These are phyloP conservation scores for Gymnoscopelus microlampas DNA, from an alignment of 2,797 vertebrate genomes.

Conservation along the genomic window DNA sequence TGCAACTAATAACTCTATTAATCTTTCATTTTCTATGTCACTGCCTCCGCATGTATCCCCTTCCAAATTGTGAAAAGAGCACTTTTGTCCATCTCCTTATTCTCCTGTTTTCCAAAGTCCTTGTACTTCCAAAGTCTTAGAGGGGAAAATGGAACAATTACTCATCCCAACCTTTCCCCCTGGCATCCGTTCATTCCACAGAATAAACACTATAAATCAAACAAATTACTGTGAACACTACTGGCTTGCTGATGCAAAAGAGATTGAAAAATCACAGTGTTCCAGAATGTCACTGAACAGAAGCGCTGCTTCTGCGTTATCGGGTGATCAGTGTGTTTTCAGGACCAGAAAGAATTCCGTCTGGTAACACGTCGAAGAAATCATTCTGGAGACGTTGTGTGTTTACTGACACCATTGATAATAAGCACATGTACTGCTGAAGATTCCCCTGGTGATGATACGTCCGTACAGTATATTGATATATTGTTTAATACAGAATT, in stretches of 20 bases:
- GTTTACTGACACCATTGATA: conserved; percentile 21
- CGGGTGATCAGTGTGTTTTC: conserved; percentile 12
- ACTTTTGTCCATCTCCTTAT: conserved; percentile 23
- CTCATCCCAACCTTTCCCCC: conserved; percentile 27
- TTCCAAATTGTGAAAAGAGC: not conserved
- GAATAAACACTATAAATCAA: conserved; percentile 61
- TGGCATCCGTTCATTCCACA: conserved; percentile 40
- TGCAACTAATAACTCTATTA: conserved; percentile 8
- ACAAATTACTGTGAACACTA: conserved; percentile 48
- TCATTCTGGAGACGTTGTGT: not conserved
- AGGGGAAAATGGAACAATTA: conserved; percentile 54
- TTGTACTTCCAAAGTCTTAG: not conserved
- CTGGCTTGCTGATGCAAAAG: conserved; percentile 46
- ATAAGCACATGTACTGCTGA: conserved; percentile 5
- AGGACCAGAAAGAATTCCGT: conserved; percentile 13
- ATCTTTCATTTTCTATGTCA: conserved; percentile 11
- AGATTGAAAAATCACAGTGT: conserved; percentile 36
- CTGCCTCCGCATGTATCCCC: not conserved
- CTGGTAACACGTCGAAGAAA: conserved; percentile 17
- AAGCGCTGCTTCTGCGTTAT: conserved; percentile 15
- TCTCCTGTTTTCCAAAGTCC: conserved; percentile 3
- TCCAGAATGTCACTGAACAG: conserved; percentile 36
- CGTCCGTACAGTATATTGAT: too few species aligned
- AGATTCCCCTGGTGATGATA: too few species aligned
- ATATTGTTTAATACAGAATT: too few species aligned